Evolutionary conservation across 2,888 invertebrate species (phyloP).

Genomic region (Melinopterus prodromus): DNA sequence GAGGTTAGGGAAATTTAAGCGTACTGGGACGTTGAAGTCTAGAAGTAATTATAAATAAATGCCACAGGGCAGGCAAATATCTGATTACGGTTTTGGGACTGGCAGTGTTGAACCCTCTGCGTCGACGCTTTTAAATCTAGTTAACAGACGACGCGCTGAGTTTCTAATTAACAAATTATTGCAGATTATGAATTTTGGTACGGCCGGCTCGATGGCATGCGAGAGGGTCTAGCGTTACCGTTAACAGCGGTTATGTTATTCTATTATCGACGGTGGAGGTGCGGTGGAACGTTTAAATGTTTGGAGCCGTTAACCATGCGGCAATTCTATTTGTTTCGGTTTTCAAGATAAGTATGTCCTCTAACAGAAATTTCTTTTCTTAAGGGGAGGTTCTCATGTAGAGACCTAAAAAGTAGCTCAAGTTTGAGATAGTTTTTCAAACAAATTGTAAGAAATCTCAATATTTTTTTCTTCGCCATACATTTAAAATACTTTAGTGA

Average conservation of each 20-base stretch:
- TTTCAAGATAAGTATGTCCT: too few relatives aligned
- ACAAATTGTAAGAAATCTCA: too few relatives aligned
- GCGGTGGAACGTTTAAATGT: too few relatives aligned
- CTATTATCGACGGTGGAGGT: not conserved
- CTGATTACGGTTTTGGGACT: conserved; percentile 57
- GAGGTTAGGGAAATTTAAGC: conserved; percentile 16
- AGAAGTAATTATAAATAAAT: conserved; percentile 60
- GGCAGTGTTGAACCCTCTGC: conserved; percentile 55
- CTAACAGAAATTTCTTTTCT: too few relatives aligned
- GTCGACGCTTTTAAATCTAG: conserved; percentile 60
- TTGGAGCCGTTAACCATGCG: too few relatives aligned
- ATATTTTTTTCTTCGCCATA: too few relatives aligned
- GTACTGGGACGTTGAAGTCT: conserved; percentile 48
- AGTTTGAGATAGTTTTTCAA: too few relatives aligned
- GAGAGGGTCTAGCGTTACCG: not conserved
- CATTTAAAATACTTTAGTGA: too few relatives aligned
- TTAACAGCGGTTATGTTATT: not conserved
- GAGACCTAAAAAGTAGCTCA: too few relatives aligned
- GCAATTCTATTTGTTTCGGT: too few relatives aligned
- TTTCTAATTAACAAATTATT: conserved; percentile 61
- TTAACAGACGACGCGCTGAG: conserved; percentile 58
- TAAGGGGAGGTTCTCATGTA: too few relatives aligned
- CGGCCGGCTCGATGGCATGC: not conserved
- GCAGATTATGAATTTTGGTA: conserved; percentile 48
- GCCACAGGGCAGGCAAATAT: conserved; percentile 58